Evolutionary conservation across 1,140 invertebrate genomes (phyloP).

Genomic region (Phymorhynchus buccinoides): DNA sequence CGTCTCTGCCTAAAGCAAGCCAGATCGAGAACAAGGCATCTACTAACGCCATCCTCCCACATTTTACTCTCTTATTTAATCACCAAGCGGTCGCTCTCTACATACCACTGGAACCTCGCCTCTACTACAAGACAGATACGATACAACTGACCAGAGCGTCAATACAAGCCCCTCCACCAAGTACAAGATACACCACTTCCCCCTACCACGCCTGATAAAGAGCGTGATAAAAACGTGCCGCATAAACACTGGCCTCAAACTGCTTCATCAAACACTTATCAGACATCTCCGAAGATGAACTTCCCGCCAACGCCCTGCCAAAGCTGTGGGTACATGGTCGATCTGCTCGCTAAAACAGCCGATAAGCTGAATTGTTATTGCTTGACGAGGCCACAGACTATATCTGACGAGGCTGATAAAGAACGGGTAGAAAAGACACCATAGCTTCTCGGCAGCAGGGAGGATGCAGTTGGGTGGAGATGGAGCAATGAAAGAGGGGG

Average conservation of each 20-base stretch:
- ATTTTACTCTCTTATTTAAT: not conserved
- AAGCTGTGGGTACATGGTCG: too few species aligned
- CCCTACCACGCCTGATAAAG: not conserved
- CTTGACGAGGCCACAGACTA: too few species aligned
- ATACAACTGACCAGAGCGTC: not conserved
- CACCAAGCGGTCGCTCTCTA: too few species aligned
- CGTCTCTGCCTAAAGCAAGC: too few species aligned
- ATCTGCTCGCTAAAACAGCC: not conserved
- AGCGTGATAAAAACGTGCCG: not conserved
- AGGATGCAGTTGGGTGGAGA: not conserved
- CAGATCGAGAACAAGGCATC: not conserved
- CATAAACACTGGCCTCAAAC: not conserved
- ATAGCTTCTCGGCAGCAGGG: too few species aligned
- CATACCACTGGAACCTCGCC: not conserved
- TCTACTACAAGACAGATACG: too few species aligned
- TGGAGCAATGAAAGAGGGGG: not conserved
- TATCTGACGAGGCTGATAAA: too few species aligned
- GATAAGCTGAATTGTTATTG: slow-evolving; percentile 12
- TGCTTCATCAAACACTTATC: not conserved
- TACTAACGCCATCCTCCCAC: not conserved
- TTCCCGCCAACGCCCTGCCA: not conserved
- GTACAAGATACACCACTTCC: too few species aligned
- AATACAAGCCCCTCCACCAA: not conserved
- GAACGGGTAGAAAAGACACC: too few species aligned
- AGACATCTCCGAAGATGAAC: not conserved